phyloP scores from a whole-genome alignment of 2,888 invertebrate genomes.

The Volucella inflata region DNA sequence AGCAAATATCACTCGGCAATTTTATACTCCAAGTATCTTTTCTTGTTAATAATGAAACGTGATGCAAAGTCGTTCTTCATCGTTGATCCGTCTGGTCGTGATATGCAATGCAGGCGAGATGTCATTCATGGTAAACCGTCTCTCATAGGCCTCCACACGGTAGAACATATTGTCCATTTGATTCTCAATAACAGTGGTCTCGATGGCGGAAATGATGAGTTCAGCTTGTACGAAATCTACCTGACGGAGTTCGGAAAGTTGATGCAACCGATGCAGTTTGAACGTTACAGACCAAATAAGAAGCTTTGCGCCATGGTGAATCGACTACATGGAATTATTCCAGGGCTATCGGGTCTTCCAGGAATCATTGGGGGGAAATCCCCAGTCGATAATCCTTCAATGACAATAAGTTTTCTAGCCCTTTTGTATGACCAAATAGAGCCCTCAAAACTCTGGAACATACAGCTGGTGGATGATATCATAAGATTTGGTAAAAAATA shows the following conservation, averaged over 20 bases:
- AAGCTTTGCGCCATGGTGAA: conserved; percentile 81
- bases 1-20: conserved; percentile 79
- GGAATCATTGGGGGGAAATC: conserved; percentile 77
- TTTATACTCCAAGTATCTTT: conserved; percentile 78
- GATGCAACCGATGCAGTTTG: conserved; percentile 64
- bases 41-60: conserved; percentile 84
- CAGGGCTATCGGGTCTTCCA: conserved; percentile 80
- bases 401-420: conserved; percentile 86
- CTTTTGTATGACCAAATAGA: conserved; percentile 88
- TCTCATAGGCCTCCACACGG: conserved; percentile 81
- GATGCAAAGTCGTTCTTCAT: conserved; percentile 85
- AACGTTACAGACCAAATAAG: conserved; percentile 65
- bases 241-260: conserved; percentile 80
- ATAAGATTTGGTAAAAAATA: conserved; percentile 80
- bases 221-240: conserved; percentile 80
- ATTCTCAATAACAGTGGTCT: conserved; percentile 79
- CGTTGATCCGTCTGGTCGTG: conserved; percentile 86
- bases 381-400: conserved; percentile 85
- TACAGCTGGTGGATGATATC: conserved; percentile 85
- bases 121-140: conserved; percentile 85
- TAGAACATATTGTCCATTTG: conserved; percentile 81
- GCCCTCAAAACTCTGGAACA: conserved; percentile 87
- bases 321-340: conserved; percentile 80
- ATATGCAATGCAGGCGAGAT: conserved; percentile 79
- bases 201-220: conserved; percentile 76